Conservation (phyloP, 2,888 invertebrate species). For the Agelastica alni region DNA sequence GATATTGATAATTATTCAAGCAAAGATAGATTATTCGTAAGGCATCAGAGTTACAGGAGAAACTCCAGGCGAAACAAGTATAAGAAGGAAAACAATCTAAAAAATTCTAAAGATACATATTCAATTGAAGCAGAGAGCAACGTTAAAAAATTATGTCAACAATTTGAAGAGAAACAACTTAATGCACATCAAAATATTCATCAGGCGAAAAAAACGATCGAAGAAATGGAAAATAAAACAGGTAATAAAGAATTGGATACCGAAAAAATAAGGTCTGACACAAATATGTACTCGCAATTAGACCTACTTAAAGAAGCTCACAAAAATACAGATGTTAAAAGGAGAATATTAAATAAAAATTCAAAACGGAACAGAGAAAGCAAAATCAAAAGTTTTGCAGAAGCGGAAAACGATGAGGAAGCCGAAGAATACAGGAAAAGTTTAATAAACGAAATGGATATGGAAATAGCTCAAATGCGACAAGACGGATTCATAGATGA, state of each 20-base stretch:
- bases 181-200: background rate
- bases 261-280: background rate
- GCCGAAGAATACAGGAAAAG: slow-evolving; percentile 36
- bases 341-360: slow-evolving; percentile 12
- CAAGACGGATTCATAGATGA: slow-evolving; percentile 38
- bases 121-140: background rate
- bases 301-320: slow-evolving; percentile 2
- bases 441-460: slow-evolving; percentile 36
- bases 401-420: slow-evolving; percentile 35
- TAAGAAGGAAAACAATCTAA: slow-evolving; percentile 10
- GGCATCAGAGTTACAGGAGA: slow-evolving; percentile 9
- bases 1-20: slow-evolving; percentile 12
- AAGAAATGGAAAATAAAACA: too few relatives aligned
- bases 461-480: slow-evolving; percentile 37
- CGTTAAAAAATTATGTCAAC: slow-evolving; percentile 12
- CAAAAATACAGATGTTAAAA: slow-evolving; percentile 11
- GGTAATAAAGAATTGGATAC: too few relatives aligned
- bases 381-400: slow-evolving; percentile 33
- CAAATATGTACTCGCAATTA: background rate
- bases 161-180: slow-evolving; percentile 3
- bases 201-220: background rate
- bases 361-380: slow-evolving; percentile 1
- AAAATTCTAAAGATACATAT: background rate
- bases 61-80: slow-evolving; percentile 18
- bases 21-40: slow-evolving; percentile 18